These are phyloP conservation scores for Ophthalmolycus amberensis DNA, from an alignment of 2,113 vertebrate species.

Conservation along the genomic window DNA sequence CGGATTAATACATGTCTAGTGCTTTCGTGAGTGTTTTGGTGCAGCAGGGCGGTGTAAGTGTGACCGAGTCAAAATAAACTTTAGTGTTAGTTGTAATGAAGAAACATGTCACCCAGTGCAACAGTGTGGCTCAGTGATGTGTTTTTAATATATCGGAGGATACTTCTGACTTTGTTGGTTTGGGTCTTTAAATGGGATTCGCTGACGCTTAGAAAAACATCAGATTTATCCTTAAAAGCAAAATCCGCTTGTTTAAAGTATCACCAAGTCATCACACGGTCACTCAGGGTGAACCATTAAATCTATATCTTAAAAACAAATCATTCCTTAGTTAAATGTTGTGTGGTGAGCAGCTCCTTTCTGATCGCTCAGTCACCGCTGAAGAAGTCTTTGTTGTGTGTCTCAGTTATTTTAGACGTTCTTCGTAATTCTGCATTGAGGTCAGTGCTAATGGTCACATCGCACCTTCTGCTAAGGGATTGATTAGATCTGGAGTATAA, in stretches of 20 bases:
- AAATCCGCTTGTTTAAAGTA: background rate
- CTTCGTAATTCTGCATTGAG: background rate
- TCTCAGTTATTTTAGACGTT: conserved; percentile 4
- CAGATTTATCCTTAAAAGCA: background rate
- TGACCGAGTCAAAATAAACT: background rate
- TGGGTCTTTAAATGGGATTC: background rate
- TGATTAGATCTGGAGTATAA: background rate
- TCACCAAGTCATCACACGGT: conserved; percentile 6
- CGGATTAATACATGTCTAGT: background rate
- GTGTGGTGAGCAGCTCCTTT: background rate
- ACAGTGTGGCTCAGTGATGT: background rate
- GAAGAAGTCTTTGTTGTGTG: background rate
- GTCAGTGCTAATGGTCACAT: background rate
- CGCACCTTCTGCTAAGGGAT: background rate
- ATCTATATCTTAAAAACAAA: background rate
- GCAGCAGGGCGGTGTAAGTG: background rate
- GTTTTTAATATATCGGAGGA: background rate
- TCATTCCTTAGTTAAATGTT: background rate
- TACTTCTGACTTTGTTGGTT: background rate
- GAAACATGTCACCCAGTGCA: background rate
- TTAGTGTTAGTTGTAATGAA: background rate
- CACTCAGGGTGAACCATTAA: conserved; percentile 22
- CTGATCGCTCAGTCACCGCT: background rate
- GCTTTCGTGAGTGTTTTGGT: background rate
- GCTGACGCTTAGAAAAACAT: conserved; percentile 1